phyloP scores from a whole-genome alignment of 2,113 vertebrate genomes.

The Felis catus region F.catus_Fca126_mat1.0 CM031423.1:60815001-60815500 shows the following conservation, averaged over 20 bases:
- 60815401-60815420: neutral
- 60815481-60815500: neutral
- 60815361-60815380: neutral
- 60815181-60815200: neutral
- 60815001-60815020: neutral
- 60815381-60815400: neutral
- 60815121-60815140: neutral
- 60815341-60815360: neutral
- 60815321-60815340: neutral
- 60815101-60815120: neutral
- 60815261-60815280: neutral
- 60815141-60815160: neutral
- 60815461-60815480: neutral
- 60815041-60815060: neutral
- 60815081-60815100: neutral
- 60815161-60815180: neutral
- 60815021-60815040: neutral
- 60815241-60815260: neutral
- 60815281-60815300: neutral
- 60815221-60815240: neutral
- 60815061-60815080: neutral
- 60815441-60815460: neutral
- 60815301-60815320: neutral
- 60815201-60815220: neutral
- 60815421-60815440: neutral